Conservation (phyloP, 1,140 invertebrate genomes). For the Zaprionus ornatus region DNA sequence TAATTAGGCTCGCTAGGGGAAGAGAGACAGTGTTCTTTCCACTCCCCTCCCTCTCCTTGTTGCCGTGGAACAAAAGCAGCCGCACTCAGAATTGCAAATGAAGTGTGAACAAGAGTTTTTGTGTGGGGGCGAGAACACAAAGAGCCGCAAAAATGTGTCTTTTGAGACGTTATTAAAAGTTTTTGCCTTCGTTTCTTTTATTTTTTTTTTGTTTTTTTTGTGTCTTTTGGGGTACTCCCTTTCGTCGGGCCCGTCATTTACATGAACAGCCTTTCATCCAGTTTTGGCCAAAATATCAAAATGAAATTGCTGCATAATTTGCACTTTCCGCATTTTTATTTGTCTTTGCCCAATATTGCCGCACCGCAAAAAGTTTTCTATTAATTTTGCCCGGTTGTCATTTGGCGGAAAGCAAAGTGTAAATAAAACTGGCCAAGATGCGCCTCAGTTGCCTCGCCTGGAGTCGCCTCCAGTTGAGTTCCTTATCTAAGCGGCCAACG, state of each 20-base stretch:
- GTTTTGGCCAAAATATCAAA: conserved; percentile 72
- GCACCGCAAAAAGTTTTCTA: conserved; percentile 68
- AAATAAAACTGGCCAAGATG: conserved; percentile 67
- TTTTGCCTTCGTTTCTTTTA: conserved; percentile 39
- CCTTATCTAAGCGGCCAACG: conserved; percentile 72
- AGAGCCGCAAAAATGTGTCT: conserved; percentile 54
- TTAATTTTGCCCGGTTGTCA: conserved; percentile 74
- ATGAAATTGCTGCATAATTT: conserved; percentile 83
- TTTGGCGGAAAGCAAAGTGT: conserved; percentile 74
- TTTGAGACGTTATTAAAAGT: conserved; percentile 81
- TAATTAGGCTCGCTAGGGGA: conserved; percentile 59
- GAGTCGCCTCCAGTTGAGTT: conserved; percentile 27
- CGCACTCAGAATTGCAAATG: conserved; percentile 74
- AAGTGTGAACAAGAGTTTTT: conserved; percentile 75
- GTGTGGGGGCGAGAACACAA: conserved; percentile 36
- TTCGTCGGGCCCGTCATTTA: conserved; percentile 68
- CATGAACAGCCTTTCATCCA: conserved; percentile 81
- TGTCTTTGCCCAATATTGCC: conserved; percentile 63
- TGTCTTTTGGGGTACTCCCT: conserved; percentile 21
- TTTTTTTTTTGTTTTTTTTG: conserved; percentile 35
- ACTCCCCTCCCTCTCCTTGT: conserved; percentile 3
- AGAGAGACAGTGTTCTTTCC: not conserved
- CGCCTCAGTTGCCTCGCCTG: not conserved
- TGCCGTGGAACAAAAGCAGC: conserved; percentile 47
- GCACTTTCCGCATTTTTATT: conserved; percentile 70